These are phyloP conservation scores for Corythornis leucogaster DNA, from an alignment of 2,797 vertebrate genomes.

Conservation along the genomic window DNA sequence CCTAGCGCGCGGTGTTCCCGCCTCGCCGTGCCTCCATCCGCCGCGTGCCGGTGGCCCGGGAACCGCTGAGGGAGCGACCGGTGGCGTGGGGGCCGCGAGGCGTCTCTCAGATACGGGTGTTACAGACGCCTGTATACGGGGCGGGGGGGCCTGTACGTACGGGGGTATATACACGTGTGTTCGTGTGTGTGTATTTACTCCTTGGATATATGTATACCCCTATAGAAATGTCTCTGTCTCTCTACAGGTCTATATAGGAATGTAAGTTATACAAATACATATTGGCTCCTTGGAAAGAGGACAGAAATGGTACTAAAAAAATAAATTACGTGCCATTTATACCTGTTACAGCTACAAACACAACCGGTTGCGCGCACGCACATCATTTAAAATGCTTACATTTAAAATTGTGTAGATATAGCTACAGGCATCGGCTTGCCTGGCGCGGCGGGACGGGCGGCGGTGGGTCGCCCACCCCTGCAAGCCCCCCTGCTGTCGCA, in stretches of 20 bases:
- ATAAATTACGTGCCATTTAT: neutral
- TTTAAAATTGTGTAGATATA: fast-evolving
- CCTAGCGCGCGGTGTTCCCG: fast-evolving
- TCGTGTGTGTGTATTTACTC: too few species aligned
- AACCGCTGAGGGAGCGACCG: too few species aligned
- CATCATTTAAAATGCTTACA: fast-evolving
- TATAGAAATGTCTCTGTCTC: neutral
- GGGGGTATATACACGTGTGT: fast-evolving
- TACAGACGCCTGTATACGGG: fast-evolving
- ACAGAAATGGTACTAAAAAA: neutral
- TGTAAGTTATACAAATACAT: fast-evolving
- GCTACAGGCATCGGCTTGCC: fast-evolving
- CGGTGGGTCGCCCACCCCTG: neutral
- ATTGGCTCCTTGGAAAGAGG: neutral
- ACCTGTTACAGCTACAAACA: neutral
- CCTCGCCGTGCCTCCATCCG: neutral
- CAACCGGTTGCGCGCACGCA: fast-evolving
- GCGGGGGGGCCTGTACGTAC: fast-evolving
- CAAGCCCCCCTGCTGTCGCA: neutral
- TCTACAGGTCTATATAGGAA: too few species aligned
- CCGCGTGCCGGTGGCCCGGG: neutral
- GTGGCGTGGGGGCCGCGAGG: too few species aligned
- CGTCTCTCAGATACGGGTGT: too few species aligned
- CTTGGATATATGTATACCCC: too few species aligned
- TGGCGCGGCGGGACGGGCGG: too few species aligned